A percentile compares a stretch with the other conserved stretches of the same genome.
These are phyloP conservation scores for Tarsius wallacei DNA, from an alignment of 2,797 vertebrate species.

Conservation along the genomic window DNA sequence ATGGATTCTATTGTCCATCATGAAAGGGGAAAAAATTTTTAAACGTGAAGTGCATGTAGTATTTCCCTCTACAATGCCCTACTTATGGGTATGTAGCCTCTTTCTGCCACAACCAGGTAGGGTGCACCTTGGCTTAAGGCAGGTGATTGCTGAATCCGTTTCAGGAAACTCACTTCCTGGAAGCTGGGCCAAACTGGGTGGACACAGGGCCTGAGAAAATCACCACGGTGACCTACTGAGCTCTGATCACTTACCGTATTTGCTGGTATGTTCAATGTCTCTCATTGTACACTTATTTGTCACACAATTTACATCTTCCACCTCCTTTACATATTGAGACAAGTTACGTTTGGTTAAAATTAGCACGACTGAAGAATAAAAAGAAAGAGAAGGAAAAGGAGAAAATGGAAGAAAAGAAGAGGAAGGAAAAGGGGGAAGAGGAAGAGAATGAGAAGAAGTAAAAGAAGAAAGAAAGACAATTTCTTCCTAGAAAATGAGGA, in stretches of 20 bases:
- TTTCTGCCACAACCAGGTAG: not conserved
- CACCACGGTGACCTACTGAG: too few relatives aligned
- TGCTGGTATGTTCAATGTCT: too few relatives aligned
- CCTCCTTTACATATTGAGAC: not conserved
- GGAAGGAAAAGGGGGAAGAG: not conserved
- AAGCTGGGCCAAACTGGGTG: not conserved
- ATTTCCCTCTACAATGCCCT: not conserved
- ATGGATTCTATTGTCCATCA: not conserved
- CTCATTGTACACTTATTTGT: too few relatives aligned
- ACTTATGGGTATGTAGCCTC: fast-evolving
- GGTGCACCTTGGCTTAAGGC: not conserved
- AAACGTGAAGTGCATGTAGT: not conserved
- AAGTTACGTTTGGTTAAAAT: not conserved
- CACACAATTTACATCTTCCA: not conserved
- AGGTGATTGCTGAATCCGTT: not conserved
- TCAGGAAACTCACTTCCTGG: not conserved
- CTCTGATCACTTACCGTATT: too few relatives aligned
- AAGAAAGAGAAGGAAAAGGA: not conserved
- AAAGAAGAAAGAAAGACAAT: not conserved
- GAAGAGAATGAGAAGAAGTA: not conserved
- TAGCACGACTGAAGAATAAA: not conserved
- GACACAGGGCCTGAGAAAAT: not conserved
- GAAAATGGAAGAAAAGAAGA: not conserved
- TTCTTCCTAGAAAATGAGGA: not conserved
- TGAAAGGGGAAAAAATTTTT: not conserved